phyloP scores from a whole-genome alignment of 2,113 vertebrate genomes.

The Rhabdornis inornatus region DNA sequence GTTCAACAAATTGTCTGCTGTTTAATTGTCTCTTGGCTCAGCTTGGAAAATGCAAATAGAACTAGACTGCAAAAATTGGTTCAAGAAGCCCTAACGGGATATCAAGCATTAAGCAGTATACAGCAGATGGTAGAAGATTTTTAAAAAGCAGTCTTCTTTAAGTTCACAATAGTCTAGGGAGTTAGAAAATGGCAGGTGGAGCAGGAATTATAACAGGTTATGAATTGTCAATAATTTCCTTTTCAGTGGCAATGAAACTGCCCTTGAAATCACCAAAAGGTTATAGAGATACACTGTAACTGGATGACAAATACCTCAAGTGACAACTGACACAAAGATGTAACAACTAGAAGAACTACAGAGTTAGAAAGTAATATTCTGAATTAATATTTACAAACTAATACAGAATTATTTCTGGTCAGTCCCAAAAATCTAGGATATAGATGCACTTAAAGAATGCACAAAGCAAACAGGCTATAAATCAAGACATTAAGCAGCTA shows the following conservation, averaged over 20 bases:
- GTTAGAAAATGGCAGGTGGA: constrained; percentile 46
- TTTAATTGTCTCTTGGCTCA: constrained; percentile 64
- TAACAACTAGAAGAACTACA: not conserved
- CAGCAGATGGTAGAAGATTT: constrained; percentile 59
- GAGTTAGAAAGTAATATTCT: not conserved
- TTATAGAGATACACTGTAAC: not conserved
- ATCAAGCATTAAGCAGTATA: constrained; percentile 46
- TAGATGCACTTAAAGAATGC: not conserved
- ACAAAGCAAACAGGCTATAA: not conserved
- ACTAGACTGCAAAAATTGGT: constrained; percentile 52
- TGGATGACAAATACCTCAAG: constrained; percentile 42
- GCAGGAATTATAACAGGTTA: constrained; percentile 50
- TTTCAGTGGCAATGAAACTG: constrained; percentile 42
- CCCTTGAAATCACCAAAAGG: constrained; percentile 33
- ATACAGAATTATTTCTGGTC: not conserved
- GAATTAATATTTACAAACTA: not conserved
- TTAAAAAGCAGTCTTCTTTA: constrained; percentile 46
- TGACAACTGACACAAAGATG: not conserved
- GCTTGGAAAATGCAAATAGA: constrained; percentile 62
- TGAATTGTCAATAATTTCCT: constrained; percentile 55
- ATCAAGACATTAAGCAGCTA: constrained; percentile 3
- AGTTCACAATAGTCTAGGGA: constrained; percentile 43
- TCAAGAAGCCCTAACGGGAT: constrained; percentile 65
- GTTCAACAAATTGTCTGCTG: constrained; percentile 56
- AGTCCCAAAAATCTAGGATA: not conserved